Base-by-base conservation (phyloP, 2,113 vertebrate genomes). In the Sebastes fasciatus region DNA sequence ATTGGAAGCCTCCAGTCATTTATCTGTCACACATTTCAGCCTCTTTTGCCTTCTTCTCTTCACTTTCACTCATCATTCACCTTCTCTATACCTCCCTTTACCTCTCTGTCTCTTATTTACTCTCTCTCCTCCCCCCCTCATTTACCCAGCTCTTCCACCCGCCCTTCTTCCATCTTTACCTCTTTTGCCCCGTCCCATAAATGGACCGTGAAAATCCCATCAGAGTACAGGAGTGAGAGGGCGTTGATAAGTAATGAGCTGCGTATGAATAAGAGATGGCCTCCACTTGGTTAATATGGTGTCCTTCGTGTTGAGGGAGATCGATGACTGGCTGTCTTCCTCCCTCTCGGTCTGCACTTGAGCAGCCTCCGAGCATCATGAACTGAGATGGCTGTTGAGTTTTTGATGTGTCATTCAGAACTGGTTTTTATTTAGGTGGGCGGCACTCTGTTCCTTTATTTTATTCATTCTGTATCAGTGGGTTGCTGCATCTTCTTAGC, bases 171-270 rank as follows among this genome's bases (percentile, higher is more conserved):
- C 74, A 61, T 65, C 54, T 13, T 23, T 23, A 43, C 68, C 73
- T 61, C 64, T 6, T 14, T 74, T 74, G 7, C 77, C 45, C 84
- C 17, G 68, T 88, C 87, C 71, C 85, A 81, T 83, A 84, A 93
- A 91, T 87, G 86, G 80, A 80, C 88, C 46, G 83, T 94, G 89
- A 90, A 91, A 89, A 91, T 89, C 88, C 85, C 87, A 91, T 93
- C 85, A 90, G 74, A 55, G 72, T 48, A 46, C 26, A 14, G 71
- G 82, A 87, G 85, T 72, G 86, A 77, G 87, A 75, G 73, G 82
- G 87, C 64, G 90, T 80, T 73, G 83, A 86, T 87, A 89, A 91
- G 87, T 87, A 76, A 89, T 67, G 87, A 90, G 84, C 71, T 23
- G 71, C 2, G 55, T 72, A 81, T 89, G 88, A 93, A 88, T 86